Evolutionary conservation across 2,113 vertebrate genomes (phyloP), one percentile per base, ranked within the genome.

Genomic region (Corythornis cristatus): DNA sequence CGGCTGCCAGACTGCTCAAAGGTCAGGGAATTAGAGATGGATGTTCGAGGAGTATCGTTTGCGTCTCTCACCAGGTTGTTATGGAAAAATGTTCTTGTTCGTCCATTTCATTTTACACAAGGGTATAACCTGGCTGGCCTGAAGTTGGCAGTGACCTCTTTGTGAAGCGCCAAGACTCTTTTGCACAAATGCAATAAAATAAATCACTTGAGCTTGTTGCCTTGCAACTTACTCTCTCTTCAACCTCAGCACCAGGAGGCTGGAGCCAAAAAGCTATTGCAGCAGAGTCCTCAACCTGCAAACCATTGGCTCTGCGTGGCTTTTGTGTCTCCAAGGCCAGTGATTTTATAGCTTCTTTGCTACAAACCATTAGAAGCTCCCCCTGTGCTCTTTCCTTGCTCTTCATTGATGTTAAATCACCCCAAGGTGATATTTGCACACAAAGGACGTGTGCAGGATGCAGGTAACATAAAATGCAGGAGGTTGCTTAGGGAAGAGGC

Each of bases 91-190:
- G 13, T 67, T 93, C 42, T 51, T 3, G 3, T 35, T 81, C 31
- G 53, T 91, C 46, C 73, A 13, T 87, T 95, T 96, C 72, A 70
- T 78, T 94, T 94, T 71, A 90, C 90, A 94, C 92, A 56, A 65
- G 90, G 70, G 92, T 62, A 54, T 15, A 73, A 56, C 74, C 73
- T 21, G 18, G 76, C 79, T 88, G 72, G 74, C 46, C 85, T 73
- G 73, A 42, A 81, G 86, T 29, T 95, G 95, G 85, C 96, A 91
- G 78, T 23, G 8, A 21, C 72, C 35, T 31, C 81, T 50, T 45
- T 48, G 81, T 15, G 1, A 15, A 71, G 58, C 5, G 77, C 89
- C 93, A 95, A 84, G 74, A 40, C 61, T 83, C 42, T 93, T 68
- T 42, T 62, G 66, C 35, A 31, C 88, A 83, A 61, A 33, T 33